Evolutionary conservation across 2,113 vertebrate species (phyloP).

Genomic region (Cyanoderma ruficeps): DNA sequence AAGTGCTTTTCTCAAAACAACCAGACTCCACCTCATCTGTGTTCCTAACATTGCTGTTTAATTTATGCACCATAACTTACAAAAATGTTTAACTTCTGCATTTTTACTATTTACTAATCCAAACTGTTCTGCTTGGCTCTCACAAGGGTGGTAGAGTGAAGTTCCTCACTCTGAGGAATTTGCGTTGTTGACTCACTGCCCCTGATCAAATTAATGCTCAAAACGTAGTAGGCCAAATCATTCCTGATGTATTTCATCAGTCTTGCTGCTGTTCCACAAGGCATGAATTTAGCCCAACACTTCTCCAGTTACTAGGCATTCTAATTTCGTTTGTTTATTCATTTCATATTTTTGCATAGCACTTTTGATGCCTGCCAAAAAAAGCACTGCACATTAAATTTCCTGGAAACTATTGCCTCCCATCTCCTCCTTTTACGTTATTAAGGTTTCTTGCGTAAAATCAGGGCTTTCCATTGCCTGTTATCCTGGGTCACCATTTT

Average conservation of each 20-base stretch:
- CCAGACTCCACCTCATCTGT: neutral
- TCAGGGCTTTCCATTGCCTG: neutral
- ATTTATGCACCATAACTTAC: neutral
- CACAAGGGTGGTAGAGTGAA: neutral
- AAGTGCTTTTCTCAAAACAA: neutral
- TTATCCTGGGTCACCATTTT: neutral
- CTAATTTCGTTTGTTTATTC: slow-evolving; percentile 35
- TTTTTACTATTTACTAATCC: neutral
- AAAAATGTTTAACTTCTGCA: neutral
- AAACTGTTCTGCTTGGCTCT: neutral
- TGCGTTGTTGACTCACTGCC: neutral
- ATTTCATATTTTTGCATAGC: slow-evolving; percentile 20
- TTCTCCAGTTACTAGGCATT: slow-evolving; percentile 12
- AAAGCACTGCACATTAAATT: neutral
- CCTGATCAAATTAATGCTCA: slow-evolving; percentile 1
- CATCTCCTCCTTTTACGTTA: neutral
- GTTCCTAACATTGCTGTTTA: neutral
- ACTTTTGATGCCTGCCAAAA: neutral
- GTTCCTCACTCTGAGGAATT: neutral
- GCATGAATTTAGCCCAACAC: neutral
- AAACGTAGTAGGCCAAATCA: neutral
- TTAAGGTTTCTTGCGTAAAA: neutral
- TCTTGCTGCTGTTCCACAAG: neutral
- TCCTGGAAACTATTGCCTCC: neutral
- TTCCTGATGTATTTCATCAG: neutral